Evolutionary conservation across 2,113 vertebrate genomes (phyloP), one percentile per base, ranked within the genome.

Genomic region (Mirounga angustirostris): DNA sequence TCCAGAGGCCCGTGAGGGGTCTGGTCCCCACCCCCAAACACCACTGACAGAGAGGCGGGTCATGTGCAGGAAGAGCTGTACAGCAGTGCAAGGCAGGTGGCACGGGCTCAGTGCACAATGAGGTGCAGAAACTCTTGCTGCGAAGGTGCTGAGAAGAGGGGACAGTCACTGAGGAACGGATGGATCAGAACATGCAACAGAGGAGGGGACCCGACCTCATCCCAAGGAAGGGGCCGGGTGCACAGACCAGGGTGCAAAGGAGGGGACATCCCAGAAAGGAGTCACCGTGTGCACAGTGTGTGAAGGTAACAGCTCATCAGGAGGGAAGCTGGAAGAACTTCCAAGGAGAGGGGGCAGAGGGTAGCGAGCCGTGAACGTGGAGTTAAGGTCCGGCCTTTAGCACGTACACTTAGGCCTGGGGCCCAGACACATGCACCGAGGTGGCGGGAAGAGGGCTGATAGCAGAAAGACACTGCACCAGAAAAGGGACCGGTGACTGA

Each of bases 101-200:
- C 56, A 13, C 1, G 4, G 9, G 7, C 43, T 76, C 18, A 56
- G 63, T 6, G 19, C 21, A 85, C 85, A 71, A 10, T 11, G 67
- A 80, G 65, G 13, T 14, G 16, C 1, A 5, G 58, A 82, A 82
- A 50, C 13, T 36, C n/a, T 4, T 3, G 12, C 40, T n/a, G 33
- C 22, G 33, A 28, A n/a, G 28, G 33, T 0, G 2, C 4, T 7
- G 7, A 14, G 43, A 56, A 11, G 36, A 76, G 9, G 26, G 2
- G 46, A 63, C 1, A 18, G 22, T 80, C 69, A 2, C 13, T 19
- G 52, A 78, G 59, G 52, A 71, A 58, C 9, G 28, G 19, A 4
- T 46, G 3, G 30, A 67, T 46, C 36, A 10, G 71, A 46, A 56
- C 0, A 0, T 0, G 0, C 13, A 30, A 36, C 1, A 21, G 67